Evolutionary conservation across 2,888 invertebrate genomes (phyloP), one percentile per base, ranked within the genome.

Genomic region (Andrena bicolor): DNA sequence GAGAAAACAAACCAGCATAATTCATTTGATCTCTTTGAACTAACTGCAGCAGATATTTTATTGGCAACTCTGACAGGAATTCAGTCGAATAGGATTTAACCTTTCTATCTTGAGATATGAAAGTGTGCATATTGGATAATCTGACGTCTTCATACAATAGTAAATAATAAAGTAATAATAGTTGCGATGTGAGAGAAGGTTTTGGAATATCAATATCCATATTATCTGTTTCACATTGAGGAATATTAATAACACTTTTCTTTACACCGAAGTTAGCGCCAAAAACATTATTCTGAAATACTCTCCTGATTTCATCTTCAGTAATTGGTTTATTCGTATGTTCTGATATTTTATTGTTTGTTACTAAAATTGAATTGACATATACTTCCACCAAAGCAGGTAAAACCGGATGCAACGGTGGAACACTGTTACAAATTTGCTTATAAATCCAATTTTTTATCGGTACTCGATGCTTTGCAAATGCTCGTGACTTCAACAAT

Each of bases 401-500:
- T 93, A 99, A 95, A 1, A 99, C 98, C 0, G 99, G 97, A 94
- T 99, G 99, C 64, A 99, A 94, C 0, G 99, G 99, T n/a, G 97
- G 96, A 0, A 96, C 96, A 87, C 98, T 97, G 86, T 96, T 96
- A 91, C 98, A 97, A 76, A 99, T 97, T 94, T 99, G 99, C 87
- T 96, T 96, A 91, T 98, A 99, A 85, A 99, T 99, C 99, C 99
- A 99, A 90, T 97, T 97, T 94, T 98, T 99, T 6, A 99, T 99
- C 0, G 98, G 98, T 0, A 99, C 99, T 94, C 98, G 98, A 93
- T 99, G 98, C 93, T 99, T 99, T 0, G 98, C 97, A 93, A 99
- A 99, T 0, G 98, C 98, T 85, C 99, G 95, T 6, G 98, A 98
- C 93, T 99, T 99, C 16, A 99, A 94, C 61, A 99, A 94, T 92